phyloP scores from a whole-genome alignment of 2,113 vertebrate species.

The Bungarus multicinctus region DNA sequence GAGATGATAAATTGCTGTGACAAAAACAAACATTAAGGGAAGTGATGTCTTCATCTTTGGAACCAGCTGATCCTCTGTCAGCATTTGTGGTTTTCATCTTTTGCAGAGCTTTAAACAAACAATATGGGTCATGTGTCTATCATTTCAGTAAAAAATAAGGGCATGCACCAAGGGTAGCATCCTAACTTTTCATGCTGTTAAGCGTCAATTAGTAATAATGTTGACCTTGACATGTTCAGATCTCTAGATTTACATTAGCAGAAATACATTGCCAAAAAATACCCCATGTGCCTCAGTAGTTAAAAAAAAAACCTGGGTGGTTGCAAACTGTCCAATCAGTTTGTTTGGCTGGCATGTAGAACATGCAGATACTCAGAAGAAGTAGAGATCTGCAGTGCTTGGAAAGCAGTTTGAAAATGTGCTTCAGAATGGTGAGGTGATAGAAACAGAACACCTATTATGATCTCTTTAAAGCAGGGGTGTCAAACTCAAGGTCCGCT shows the following conservation, averaged over 20 bases:
- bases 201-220: neutral
- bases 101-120: neutral
- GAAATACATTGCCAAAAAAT: neutral
- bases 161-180: neutral
- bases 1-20: neutral
- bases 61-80: slow-evolving; percentile 5
- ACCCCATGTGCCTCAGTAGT: neutral
- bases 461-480: neutral
- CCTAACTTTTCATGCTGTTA: neutral
- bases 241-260: neutral
- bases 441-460: neutral
- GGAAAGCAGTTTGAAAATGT: neutral
- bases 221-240: neutral
- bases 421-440: neutral
- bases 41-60: neutral
- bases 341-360: neutral
- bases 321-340: neutral
- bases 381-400: neutral
- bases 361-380: neutral
- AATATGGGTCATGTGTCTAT: neutral
- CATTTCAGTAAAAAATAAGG: neutral
- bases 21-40: neutral
- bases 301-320: neutral
- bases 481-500: too few species aligned
- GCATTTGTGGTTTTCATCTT: neutral